Base-by-base conservation (phyloP, 2,797 vertebrate genomes). In the Bovichtus diacanthus region DNA sequence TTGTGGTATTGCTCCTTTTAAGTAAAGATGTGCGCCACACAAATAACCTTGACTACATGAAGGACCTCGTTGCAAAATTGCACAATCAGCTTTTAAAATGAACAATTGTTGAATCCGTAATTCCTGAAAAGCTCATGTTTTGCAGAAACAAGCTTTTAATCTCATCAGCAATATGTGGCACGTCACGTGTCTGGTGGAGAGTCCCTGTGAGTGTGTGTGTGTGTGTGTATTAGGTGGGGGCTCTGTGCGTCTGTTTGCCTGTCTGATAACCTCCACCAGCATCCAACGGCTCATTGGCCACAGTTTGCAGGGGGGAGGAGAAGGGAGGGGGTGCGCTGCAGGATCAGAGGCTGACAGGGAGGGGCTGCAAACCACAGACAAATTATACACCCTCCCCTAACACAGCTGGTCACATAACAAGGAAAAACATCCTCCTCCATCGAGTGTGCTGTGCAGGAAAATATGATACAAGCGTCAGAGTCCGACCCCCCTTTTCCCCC, bases 361-460 rank as follows among this genome's bases (percentile, higher is more conserved):
- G 87, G 84, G 74, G 77, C 81, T 63, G 50, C 58, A 82, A 84
- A 88, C 81, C 85, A 82, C 87, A 74, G 62, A 82, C 72, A 81
- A 86, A 88, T 76, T 76, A 87, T 13, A 78, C 81, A 41, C 60
- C 82, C 80, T 72, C 70, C 74, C 68, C 36, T 54, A 38, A 87
- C 78, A 81, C 84, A 91, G 87, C 86, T 82, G 90, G 74, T 71
- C 49, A 2, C 65, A 61, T 39, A 47, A 81, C 49, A 23, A 75
- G 62, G 63, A 84, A 78, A 81, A 90, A 87, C 84, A 85, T 83
- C 87, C 83, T 81, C 80, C 65, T 55, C 55, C 9, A 65, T 73
- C 16, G 15, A 46, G 64, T 9, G 70, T 29, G 70, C 54, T 5
- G n/a, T n/a, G 75, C 80, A 86, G 84, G 83, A 81, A 83, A 78